These are phyloP conservation scores for Bubalus kerabau DNA, from an alignment of 2,113 vertebrate genomes.

Conservation along the genomic window DNA sequence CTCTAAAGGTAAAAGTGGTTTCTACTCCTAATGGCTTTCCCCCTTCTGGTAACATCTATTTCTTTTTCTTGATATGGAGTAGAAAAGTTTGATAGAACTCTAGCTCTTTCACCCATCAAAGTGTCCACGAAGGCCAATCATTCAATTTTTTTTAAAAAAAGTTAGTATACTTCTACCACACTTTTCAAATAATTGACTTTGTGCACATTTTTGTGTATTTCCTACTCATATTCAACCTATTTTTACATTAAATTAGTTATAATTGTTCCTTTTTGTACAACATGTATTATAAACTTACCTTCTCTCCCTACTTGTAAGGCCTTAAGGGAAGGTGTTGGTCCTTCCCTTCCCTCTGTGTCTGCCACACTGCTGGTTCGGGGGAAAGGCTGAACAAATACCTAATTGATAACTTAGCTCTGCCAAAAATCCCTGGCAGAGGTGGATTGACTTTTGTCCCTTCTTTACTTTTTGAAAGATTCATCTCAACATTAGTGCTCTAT, in stretches of 20 bases:
- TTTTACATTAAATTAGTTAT: background rate
- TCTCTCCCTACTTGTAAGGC: background rate
- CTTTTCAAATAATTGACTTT: background rate
- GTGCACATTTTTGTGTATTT: background rate
- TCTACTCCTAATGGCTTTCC: background rate
- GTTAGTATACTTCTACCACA: background rate
- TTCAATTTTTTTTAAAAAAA: background rate
- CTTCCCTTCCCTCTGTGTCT: background rate
- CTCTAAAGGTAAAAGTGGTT: background rate
- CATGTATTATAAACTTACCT: background rate
- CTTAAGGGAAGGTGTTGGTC: background rate
- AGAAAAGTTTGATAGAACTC: background rate
- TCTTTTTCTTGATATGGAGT: background rate
- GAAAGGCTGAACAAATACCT: background rate
- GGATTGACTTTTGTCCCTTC: background rate
- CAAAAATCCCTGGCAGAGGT: background rate
- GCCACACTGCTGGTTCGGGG: background rate
- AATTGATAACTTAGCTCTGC: background rate
- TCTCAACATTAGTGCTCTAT: background rate
- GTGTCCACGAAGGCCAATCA: too few species aligned
- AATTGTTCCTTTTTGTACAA: background rate
- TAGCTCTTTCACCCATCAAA: background rate
- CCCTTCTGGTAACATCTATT: background rate
- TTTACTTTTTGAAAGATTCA: background rate
- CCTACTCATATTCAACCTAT: background rate